Conservation (phyloP, 2,888 invertebrate species). For the Hypomecis atomaria region DNA sequence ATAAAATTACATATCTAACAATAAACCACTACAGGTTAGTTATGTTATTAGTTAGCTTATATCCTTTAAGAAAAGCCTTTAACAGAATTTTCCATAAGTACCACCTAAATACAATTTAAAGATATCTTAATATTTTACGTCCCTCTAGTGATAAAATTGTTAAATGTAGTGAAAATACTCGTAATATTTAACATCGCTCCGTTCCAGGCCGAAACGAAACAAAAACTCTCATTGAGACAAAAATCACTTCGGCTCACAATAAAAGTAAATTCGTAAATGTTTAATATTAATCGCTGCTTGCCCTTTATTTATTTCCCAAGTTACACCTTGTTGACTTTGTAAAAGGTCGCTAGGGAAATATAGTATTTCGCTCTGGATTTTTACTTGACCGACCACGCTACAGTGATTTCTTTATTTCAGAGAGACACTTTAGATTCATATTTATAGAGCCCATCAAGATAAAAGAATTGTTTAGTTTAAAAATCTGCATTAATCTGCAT, state of each 20-base stretch:
- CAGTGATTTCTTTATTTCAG: slow-evolving; percentile 50
- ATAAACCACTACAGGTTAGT: too few relatives aligned
- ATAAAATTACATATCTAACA: too few relatives aligned
- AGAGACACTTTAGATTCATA: slow-evolving; percentile 42
- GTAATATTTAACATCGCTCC: background rate
- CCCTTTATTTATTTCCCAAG: slow-evolving; percentile 78
- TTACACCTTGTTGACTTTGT: slow-evolving; percentile 80
- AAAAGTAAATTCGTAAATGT: slow-evolving; percentile 52
- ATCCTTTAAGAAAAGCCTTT: too few relatives aligned
- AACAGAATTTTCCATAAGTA: too few relatives aligned
- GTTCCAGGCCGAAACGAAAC: slow-evolving; percentile 9
- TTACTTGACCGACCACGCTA: slow-evolving; percentile 66
- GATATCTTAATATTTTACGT: too few relatives aligned
- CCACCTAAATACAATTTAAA: too few relatives aligned
- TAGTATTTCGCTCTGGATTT: slow-evolving; percentile 72
- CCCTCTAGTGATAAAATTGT: too few relatives aligned
- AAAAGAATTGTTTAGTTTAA: slow-evolving; percentile 30
- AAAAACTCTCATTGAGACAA: slow-evolving; percentile 18
- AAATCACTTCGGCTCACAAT: slow-evolving; percentile 44
- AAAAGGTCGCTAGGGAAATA: slow-evolving; percentile 80
- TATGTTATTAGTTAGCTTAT: too few relatives aligned
- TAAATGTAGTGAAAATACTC: background rate
- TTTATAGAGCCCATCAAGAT: slow-evolving; percentile 34
- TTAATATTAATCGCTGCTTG: slow-evolving; percentile 74
- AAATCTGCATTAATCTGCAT: slow-evolving; percentile 31